phyloP scores from a whole-genome alignment of 2,888 invertebrate species.

The Mimachlamys varia region DNA sequence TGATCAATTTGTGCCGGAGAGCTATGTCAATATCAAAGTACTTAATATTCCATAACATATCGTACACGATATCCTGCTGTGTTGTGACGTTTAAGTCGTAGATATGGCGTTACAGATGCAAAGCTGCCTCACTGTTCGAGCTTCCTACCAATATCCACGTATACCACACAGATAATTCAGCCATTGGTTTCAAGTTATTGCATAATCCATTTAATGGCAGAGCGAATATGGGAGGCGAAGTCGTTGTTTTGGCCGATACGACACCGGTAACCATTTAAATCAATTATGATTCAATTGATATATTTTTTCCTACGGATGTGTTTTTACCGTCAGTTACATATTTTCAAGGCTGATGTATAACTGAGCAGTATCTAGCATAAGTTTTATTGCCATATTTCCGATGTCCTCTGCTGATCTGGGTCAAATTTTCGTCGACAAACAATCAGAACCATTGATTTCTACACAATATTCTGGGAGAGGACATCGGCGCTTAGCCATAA shows the following conservation, averaged over 20 bases:
- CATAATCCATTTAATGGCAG: constrained; percentile 8
- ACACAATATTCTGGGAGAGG: not conserved
- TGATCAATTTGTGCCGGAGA: not conserved
- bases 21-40: constrained; percentile 11
- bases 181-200: constrained; percentile 10
- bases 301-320: not conserved
- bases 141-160: not conserved
- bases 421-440: not conserved
- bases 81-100: not conserved
- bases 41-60: not conserved
- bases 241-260: not conserved
- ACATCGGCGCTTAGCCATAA: not conserved
- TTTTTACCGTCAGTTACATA: not conserved
- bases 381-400: not conserved
- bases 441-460: not conserved
- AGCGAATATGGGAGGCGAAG: not conserved
- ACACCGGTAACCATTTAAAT: not conserved
- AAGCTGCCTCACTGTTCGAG: not conserved
- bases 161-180: not conserved
- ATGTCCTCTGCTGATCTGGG: not conserved
- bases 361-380: not conserved
- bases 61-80: not conserved
- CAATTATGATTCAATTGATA: not conserved
- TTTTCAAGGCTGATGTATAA: not conserved
- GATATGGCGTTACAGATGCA: not conserved